Conservation (phyloP, 2,113 vertebrate genomes). For the Brachyhypopomus occidentalis region DNA sequence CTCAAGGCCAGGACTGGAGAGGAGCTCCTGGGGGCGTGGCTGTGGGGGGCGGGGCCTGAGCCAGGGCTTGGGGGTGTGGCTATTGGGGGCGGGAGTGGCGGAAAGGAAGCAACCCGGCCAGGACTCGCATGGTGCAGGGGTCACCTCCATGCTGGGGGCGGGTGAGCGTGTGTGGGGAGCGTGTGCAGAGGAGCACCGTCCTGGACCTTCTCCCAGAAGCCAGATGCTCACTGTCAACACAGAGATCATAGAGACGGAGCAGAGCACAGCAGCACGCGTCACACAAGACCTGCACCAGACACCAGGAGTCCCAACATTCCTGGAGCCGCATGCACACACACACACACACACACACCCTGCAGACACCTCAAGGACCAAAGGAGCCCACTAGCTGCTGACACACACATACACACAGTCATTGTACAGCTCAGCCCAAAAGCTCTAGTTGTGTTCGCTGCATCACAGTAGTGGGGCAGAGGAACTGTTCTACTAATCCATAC, state of each 20-base stretch:
- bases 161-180: conserved; percentile 34
- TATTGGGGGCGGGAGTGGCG: not conserved
- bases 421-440: conserved; percentile 32
- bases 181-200: conserved; percentile 62
- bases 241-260: too few relatives aligned
- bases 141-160: not conserved
- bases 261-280: too few relatives aligned
- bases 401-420: not conserved
- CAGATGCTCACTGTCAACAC: too few relatives aligned
- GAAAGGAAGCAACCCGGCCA: conserved; percentile 33
- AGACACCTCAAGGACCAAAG: too few relatives aligned
- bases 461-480: not conserved
- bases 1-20: conserved; percentile 38
- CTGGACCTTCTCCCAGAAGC: conserved; percentile 76
- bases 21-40: conserved; percentile 47
- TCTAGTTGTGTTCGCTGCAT: conserved; percentile 32
- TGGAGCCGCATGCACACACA: too few relatives aligned
- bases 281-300: too few relatives aligned
- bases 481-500: not conserved
- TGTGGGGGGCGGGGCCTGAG: not conserved
- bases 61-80: too few relatives aligned
- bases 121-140: not conserved
- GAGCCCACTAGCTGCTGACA: too few relatives aligned
- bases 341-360: conserved; percentile 64
- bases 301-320: too few relatives aligned